Percentiles rank a stretch among this genome's conserved stretches.
Conservation (phyloP, 2,113 vertebrate genomes). For the Microcebus murinus region DNA sequence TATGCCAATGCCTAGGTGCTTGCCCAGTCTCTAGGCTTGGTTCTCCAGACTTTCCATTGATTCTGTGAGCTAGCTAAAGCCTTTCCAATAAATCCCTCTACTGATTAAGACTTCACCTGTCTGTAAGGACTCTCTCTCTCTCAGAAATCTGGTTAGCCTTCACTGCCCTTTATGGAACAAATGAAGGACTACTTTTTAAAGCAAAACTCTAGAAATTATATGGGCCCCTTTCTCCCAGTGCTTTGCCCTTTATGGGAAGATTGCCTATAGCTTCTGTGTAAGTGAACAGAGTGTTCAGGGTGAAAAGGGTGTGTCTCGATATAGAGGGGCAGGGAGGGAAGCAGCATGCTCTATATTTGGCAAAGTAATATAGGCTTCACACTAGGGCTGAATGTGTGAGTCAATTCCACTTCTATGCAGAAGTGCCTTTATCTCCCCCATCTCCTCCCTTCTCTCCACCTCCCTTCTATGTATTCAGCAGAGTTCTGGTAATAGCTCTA, state of each 20-base stretch:
- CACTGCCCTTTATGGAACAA: not conserved
- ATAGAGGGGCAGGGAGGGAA: not conserved
- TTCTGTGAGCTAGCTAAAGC: not conserved
- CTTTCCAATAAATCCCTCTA: not conserved
- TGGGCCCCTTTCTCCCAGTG: not conserved
- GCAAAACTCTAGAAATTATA: not conserved
- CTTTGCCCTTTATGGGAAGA: not conserved
- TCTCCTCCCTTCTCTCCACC: not conserved
- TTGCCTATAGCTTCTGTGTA: not conserved
- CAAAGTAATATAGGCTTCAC: not conserved
- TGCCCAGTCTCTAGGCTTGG: not conserved
- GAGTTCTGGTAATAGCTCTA: not conserved
- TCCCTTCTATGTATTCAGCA: not conserved
- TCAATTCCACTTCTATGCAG: not conserved
- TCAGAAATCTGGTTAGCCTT: not conserved
- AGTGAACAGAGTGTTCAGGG: not conserved
- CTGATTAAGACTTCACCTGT: not conserved
- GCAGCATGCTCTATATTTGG: accelerated
- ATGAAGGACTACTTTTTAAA: not conserved
- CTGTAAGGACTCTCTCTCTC: not conserved
- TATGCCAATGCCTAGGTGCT: accelerated
- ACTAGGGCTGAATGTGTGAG: not conserved
- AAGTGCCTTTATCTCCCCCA: not conserved
- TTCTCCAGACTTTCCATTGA: not conserved
- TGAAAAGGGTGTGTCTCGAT: not conserved